Evolutionary conservation across 30 jellyfish, hydroid and myxozoan genomes (phyloP), one percentile per base, ranked within the genome.

Genomic region (Aurelia aurita complex sp. Pacific): DNA sequence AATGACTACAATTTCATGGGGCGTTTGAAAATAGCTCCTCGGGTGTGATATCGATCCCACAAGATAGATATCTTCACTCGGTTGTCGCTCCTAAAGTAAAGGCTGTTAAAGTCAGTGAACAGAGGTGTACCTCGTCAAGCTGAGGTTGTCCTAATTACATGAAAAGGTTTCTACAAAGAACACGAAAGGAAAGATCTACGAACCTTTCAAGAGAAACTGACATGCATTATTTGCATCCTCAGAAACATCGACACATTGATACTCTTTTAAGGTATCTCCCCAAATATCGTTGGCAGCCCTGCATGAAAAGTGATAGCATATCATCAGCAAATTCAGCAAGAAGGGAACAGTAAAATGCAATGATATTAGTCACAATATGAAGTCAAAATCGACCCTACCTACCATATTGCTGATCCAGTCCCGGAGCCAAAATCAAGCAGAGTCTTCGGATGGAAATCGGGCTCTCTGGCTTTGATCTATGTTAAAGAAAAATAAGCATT

Each of bases 381-480:
- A 38, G 5, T 2, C 50, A 38, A 5, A 38, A 38, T 38, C 5
- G 50, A 38, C 50, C 50, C 8, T 40, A 9, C 4, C 18, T 59
- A 94, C 98, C 98, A 94, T 8, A 79, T 74, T 5, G 97, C 87
- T 52, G 92, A 83, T 12, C 98, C 98, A 17, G 96, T 70, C 8
- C 98, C 98, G 8, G 98, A 94, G 43, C 98, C 98, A 80, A 88
- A 94, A 68, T 94, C 98, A 34, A 94, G 96, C 7, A 94, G 83
- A 10, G 98, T 94, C 79, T 81, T 88, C 65, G 98, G 98, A 10
- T 75, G 17, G 86, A 73, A 94, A 0, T 51, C 89, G 38, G 98
- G 97, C 4, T 88, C 85, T 55, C 96, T 79, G 67, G 63, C 64
- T 64, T 85, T 74, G 35, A 93, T 88, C 98, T 93, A 66, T 9